Evolutionary conservation across 2,113 vertebrate genomes (phyloP).

Genomic region (Poeciliopsis retropinna): DNA sequence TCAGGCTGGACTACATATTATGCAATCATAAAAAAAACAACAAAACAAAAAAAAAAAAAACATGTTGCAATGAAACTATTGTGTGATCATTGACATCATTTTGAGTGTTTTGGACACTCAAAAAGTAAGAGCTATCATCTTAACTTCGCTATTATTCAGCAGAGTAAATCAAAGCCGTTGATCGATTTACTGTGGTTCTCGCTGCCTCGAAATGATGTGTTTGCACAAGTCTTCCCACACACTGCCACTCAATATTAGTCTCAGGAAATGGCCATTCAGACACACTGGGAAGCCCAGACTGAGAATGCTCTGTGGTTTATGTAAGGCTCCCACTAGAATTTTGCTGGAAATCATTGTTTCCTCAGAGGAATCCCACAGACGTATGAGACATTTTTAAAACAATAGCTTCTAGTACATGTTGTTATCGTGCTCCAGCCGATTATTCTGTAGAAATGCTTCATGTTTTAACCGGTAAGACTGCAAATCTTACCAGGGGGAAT

Average conservation of each 20-base stretch:
- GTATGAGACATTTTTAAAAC: background rate
- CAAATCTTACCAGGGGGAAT: background rate
- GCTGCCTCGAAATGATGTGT: slow-evolving; percentile 8
- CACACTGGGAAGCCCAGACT: slow-evolving; percentile 33
- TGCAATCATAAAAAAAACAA: background rate
- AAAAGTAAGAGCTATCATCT: background rate
- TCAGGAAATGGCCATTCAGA: slow-evolving; percentile 18
- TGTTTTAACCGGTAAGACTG: background rate
- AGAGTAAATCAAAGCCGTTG: slow-evolving; percentile 4
- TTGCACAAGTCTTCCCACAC: slow-evolving; percentile 11
- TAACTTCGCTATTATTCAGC: background rate
- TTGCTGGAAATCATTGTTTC: slow-evolving; percentile 5
- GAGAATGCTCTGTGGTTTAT: slow-evolving; percentile 2
- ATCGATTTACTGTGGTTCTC: slow-evolving; percentile 11
- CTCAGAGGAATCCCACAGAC: background rate
- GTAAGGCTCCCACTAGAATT: slow-evolving; percentile 11
- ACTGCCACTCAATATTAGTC: slow-evolving; percentile 15
- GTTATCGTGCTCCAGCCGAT: no score
- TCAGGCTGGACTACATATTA: slow-evolving; percentile 3
- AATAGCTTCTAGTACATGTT: background rate
- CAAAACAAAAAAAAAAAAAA: slow-evolving; percentile 8
- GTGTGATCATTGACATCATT: slow-evolving; percentile 4
- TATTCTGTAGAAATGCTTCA: no score
- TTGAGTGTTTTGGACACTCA: background rate
- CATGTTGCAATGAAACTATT: background rate